Base-by-base conservation (phyloP, 1,140 invertebrate species). In the Panagrolaimus sp. region DNA sequence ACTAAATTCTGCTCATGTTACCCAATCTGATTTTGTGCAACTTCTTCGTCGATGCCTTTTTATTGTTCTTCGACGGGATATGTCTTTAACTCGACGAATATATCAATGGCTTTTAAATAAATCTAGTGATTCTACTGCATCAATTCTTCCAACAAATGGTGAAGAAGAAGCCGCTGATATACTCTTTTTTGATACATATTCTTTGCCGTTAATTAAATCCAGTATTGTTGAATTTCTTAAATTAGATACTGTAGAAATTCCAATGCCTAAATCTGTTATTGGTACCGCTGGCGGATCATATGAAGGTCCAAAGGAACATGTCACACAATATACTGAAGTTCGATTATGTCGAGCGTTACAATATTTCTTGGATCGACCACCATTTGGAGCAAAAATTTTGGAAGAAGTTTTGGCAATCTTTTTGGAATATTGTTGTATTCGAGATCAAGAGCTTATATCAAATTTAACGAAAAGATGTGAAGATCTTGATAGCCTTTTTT, bases 371-470 rank as follows among this genome's bases (percentile, higher is more conserved):
- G 93, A 96, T 82, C 91, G 93, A 83, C 89, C 90, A 45, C 92
- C 94, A 84, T 91, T 95, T 67, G 91, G 91, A 14, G 88, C 89
- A 58, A 87, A 89, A 10, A 91, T 95, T 73, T 83, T 94, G 63
- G 91, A 94, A 78, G 89, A 90, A 83, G 90, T 93, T 68, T 86
- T 94, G 8, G 88, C 90, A 71, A 90, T 94, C 83, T 89, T 94
- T 64, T 91, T 94, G 83, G 88, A 91, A 86, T 89, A 84, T 72
- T 65, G 84, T 3, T 67, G 67, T 28, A 69, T 48, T 17, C 43
- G 38, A 17, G 55, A 64, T 26, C 1, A 9, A 9, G 67, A 38
- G 1, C 15, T 9, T 0, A 63, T 63, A 15, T 17, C 5, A 12
- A 38, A 63, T 7, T 63, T 63, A n/a, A 24, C 21, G 0, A 63